Evolutionary conservation across 2,888 invertebrate species (phyloP).

Genomic region (Fragum sueziense): DNA sequence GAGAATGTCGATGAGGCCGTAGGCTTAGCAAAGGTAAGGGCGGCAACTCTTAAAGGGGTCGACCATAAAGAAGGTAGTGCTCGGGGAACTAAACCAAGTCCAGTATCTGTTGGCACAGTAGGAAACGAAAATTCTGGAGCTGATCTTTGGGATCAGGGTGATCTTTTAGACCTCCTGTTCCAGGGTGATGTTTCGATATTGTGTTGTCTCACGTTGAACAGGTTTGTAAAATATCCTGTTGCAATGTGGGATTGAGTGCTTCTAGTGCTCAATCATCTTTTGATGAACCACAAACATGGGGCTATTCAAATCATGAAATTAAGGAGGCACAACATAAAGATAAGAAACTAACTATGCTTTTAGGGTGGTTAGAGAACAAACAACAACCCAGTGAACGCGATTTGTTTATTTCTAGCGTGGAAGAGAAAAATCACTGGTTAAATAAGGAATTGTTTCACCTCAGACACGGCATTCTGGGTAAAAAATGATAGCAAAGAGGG

Average conservation of each 20-base stretch:
- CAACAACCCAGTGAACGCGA: neutral
- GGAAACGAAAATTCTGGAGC: neutral
- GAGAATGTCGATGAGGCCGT: conserved; percentile 20
- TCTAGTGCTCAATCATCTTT: neutral
- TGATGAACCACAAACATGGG: neutral
- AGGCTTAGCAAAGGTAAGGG: neutral
- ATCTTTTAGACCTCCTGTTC: neutral
- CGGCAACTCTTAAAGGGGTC: neutral
- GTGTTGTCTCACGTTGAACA: neutral
- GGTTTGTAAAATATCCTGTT: neutral
- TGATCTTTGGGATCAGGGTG: neutral
- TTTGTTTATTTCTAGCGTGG: conserved; percentile 10
- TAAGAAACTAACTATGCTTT: neutral
- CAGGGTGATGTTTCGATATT: neutral
- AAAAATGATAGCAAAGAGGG: neutral
- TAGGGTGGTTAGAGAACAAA: neutral
- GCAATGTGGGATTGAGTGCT: neutral
- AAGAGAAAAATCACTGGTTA: conserved; percentile 19
- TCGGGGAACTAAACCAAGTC: neutral
- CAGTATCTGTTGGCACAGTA: neutral
- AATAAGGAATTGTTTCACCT: conserved; percentile 23
- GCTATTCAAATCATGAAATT: neutral
- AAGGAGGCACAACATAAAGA: conserved; percentile 5
- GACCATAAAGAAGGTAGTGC: neutral
- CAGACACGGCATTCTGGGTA: conserved; percentile 1